Percentiles rank a stretch among this genome's conserved stretches.
Conservation (phyloP, 92 coral and sea anemone species). For the Umimayanthus kanabou region DNA sequence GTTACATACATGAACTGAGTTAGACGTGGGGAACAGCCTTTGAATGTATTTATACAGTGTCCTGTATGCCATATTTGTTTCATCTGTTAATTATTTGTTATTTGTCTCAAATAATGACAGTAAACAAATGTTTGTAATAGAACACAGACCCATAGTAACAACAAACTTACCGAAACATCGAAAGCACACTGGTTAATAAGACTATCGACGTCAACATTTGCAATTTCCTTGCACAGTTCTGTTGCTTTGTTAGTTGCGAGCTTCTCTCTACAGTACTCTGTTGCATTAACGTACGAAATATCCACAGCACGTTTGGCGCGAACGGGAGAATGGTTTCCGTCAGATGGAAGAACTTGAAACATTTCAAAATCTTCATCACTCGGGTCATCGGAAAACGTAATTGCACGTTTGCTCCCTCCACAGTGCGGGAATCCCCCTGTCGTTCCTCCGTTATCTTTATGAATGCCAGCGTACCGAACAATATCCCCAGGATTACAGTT, state of each 20-base stretch:
- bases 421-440: background rate
- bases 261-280: slow-evolving; percentile 4
- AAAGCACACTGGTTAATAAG: slow-evolving; percentile 17
- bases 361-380: slow-evolving; percentile 16
- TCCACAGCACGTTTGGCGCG: slow-evolving; percentile 27
- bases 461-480: slow-evolving; percentile 6
- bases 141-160: too few relatives aligned
- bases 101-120: too few relatives aligned
- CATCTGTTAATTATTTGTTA: too few relatives aligned
- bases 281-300: slow-evolving; percentile 23
- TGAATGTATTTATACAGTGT: too few relatives aligned
- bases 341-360: background rate
- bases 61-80: too few relatives aligned
- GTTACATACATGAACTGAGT: too few relatives aligned
- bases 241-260: slow-evolving; percentile 15
- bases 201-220: slow-evolving; percentile 12
- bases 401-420: slow-evolving; percentile 20
- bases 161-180: slow-evolving; percentile 25
- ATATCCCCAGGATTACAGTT: background rate
- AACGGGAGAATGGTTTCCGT: background rate
- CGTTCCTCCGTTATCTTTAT: background rate
- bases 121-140: too few relatives aligned
- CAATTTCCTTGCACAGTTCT: slow-evolving; percentile 20
- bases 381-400: background rate
- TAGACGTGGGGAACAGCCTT: too few relatives aligned